Conservation (phyloP, 2,113 vertebrate species). For the Erpornis zantholeuca region DNA sequence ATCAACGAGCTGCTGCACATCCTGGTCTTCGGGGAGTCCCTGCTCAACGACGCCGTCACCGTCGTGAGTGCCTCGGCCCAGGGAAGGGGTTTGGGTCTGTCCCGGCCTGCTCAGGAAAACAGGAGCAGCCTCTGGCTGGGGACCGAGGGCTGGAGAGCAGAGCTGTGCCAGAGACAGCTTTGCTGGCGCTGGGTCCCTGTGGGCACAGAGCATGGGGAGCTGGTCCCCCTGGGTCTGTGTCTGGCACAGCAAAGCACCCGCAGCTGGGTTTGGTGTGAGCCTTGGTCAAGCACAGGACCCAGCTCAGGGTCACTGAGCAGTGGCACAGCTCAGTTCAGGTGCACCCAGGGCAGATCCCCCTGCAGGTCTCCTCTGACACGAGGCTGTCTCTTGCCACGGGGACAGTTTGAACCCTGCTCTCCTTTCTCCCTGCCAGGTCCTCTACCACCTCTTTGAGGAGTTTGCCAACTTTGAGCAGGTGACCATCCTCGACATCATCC, state of each 20-base stretch:
- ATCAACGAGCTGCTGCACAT: conserved; percentile 98
- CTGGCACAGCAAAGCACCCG: neutral
- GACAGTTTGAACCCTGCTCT: neutral
- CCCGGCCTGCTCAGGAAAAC: neutral
- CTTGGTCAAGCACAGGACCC: neutral
- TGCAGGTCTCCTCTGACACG: neutral
- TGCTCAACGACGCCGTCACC: conserved; percentile 96
- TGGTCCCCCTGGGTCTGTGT: neutral
- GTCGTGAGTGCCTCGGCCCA: conserved; percentile 75
- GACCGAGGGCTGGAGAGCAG: neutral
- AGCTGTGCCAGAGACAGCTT: neutral
- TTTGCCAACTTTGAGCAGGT: conserved; percentile 74
- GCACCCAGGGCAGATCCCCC: neutral
- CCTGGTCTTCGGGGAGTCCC: conserved; percentile 94
- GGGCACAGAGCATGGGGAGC: neutral
- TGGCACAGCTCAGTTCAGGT: neutral
- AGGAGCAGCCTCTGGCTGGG: neutral
- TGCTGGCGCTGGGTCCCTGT: fast-evolving
- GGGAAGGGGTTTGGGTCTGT: neutral
- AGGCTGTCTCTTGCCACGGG: neutral
- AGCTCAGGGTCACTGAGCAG: neutral
- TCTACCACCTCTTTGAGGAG: conserved; percentile 97
- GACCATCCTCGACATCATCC: conserved; percentile 79
- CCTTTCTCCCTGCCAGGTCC: conserved; percentile 75
- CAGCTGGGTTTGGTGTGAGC: neutral